Conservation (phyloP, 1,140 invertebrate species). For the Gonioctena quinquepunctata region DNA sequence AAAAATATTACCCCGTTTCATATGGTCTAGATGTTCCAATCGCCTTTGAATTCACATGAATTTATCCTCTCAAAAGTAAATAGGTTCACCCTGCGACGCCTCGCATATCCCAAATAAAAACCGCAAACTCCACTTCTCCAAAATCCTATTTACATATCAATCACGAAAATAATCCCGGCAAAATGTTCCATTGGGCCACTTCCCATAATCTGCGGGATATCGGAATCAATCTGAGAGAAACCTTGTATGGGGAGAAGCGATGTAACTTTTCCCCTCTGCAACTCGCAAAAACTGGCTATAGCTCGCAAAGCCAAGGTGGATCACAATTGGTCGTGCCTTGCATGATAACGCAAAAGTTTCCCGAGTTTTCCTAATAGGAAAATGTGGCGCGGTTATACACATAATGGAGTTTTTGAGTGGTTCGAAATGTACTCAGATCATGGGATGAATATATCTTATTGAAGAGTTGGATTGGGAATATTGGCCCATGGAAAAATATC, state of each 20-base stretch:
- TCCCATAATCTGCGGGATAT: constrained; percentile 7
- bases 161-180: constrained; percentile 12
- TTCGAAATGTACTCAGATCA: not conserved
- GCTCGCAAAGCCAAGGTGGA: not conserved
- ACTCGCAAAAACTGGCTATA: not conserved
- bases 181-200: not conserved
- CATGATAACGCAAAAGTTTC: not conserved
- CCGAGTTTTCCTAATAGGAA: constrained; percentile 4
- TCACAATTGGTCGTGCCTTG: constrained; percentile 2
- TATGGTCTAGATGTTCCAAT: too few species aligned
- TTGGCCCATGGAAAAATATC: too few species aligned
- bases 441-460: too few species aligned
- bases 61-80: too few species aligned
- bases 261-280: not conserved
- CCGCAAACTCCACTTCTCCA: not conserved
- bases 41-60: too few species aligned
- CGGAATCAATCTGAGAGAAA: constrained; percentile 6
- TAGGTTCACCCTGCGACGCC: not conserved
- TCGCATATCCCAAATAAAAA: too few species aligned
- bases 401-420: not conserved
- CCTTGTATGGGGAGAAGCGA: not conserved
- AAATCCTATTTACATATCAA: constrained; percentile 15
- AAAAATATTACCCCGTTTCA: too few species aligned
- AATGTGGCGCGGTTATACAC: not conserved
- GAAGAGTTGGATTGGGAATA: too few species aligned